phyloP scores from a whole-genome alignment of 2,888 invertebrate genomes.

The Cryptus armator region DNA sequence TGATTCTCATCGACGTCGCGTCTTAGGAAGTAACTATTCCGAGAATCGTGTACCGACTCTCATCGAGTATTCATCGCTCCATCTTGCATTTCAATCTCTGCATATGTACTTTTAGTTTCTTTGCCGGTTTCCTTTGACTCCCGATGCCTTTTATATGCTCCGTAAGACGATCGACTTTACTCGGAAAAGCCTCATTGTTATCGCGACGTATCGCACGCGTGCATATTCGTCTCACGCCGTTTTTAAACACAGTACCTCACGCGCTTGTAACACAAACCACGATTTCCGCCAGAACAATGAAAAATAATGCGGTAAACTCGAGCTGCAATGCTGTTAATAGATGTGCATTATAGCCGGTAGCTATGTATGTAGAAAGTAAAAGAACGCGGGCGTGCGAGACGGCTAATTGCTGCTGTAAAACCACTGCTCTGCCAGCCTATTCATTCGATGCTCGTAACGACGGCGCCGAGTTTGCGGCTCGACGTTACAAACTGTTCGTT shows the following conservation, averaged over 20 bases:
- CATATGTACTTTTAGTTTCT: neutral
- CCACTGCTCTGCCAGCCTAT: constrained; percentile 38
- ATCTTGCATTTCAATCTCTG: neutral
- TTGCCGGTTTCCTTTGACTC: neutral
- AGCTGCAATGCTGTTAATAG: neutral
- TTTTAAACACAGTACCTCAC: neutral
- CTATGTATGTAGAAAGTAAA: constrained; percentile 17
- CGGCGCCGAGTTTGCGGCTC: constrained; percentile 24
- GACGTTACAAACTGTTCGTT: constrained; percentile 30
- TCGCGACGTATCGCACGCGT: constrained; percentile 30
- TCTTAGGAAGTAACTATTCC: neutral
- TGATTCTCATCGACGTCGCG: neutral
- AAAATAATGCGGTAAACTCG: constrained; percentile 20
- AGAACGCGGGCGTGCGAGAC: constrained; percentile 33
- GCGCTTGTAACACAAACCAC: neutral
- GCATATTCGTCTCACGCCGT: constrained; percentile 1
- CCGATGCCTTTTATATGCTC: constrained; percentile 2
- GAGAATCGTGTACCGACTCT: neutral
- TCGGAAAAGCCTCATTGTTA: constrained; percentile 34
- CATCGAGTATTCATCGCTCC: constrained; percentile 12
- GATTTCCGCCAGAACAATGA: constrained; percentile 35
- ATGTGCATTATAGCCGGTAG: neutral
- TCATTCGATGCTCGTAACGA: constrained; percentile 28
- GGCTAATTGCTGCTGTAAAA: constrained; percentile 57
- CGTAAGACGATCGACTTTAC: constrained; percentile 2